Conservation (phyloP, 2,113 vertebrate genomes). For the Eudorcas thomsonii region DNA sequence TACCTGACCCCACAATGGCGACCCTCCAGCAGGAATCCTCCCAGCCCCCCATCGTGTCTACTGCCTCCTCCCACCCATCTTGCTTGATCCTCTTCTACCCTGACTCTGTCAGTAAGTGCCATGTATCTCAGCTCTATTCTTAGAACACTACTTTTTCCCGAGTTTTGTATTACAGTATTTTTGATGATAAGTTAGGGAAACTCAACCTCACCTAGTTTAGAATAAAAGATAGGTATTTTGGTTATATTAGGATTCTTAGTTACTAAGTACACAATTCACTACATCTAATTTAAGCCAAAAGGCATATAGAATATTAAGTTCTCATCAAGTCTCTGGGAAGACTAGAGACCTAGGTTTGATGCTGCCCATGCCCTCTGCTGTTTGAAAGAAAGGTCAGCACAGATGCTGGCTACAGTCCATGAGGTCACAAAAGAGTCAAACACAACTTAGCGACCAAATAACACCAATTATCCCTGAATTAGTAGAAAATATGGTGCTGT, state of each 20-base stretch:
- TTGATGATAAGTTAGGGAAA: neutral
- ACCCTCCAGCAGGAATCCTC: neutral
- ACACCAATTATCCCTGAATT: neutral
- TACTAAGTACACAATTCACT: neutral
- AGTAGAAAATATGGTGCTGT: neutral
- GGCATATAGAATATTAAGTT: neutral
- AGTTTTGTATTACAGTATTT: neutral
- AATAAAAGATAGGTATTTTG: neutral
- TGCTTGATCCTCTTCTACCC: neutral
- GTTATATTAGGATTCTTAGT: neutral
- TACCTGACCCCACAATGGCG: neutral
- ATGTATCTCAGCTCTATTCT: neutral
- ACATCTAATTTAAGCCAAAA: neutral
- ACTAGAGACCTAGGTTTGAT: neutral
- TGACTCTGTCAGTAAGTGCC: neutral
- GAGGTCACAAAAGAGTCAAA: neutral
- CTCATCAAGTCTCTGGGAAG: neutral
- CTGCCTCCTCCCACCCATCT: neutral
- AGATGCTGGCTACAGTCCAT: neutral
- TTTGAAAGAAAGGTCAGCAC: neutral
- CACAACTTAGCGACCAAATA: neutral
- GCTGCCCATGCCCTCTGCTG: neutral
- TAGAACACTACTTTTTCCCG: neutral
- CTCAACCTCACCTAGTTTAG: neutral
- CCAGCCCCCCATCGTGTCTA: neutral